Evolutionary conservation across 2,888 invertebrate genomes (phyloP).

Genomic region (Andricus quercusramuli): DNA sequence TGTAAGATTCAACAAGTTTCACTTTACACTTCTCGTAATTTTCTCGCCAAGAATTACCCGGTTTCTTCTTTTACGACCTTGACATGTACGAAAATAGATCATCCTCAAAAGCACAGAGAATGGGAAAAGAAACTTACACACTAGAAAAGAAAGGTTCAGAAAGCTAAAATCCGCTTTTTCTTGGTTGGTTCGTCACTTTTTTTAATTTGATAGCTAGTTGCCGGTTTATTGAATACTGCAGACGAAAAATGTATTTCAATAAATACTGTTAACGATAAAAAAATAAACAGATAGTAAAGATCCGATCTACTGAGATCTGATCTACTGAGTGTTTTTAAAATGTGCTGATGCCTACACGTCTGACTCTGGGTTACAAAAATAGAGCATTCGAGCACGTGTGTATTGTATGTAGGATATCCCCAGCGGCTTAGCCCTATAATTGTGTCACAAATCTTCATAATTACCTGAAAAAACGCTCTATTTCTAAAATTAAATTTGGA

Average conservation of each 20-base stretch:
- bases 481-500: too few species aligned
- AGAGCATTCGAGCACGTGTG: conserved; percentile 35
- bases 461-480: too few species aligned
- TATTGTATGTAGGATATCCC: conserved; percentile 16
- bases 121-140: conserved; percentile 8
- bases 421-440: neutral
- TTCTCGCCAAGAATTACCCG: neutral
- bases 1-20: conserved; percentile 26
- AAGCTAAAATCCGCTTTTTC: neutral
- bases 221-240: neutral
- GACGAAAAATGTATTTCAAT: neutral
- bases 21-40: neutral
- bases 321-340: conserved; percentile 41
- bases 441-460: neutral
- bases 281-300: conserved; percentile 24
- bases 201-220: neutral
- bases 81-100: conserved; percentile 20
- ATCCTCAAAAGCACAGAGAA: neutral
- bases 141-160: conserved; percentile 2
- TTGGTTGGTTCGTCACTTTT: neutral
- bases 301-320: conserved; percentile 14
- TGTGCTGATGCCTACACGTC: conserved; percentile 25
- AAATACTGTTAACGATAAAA: neutral
- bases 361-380: conserved; percentile 37
- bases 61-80: conserved; percentile 12